These are phyloP conservation scores for Crepidodera aurea DNA, from an alignment of 2,888 invertebrate genomes.

Conservation along the genomic window DNA sequence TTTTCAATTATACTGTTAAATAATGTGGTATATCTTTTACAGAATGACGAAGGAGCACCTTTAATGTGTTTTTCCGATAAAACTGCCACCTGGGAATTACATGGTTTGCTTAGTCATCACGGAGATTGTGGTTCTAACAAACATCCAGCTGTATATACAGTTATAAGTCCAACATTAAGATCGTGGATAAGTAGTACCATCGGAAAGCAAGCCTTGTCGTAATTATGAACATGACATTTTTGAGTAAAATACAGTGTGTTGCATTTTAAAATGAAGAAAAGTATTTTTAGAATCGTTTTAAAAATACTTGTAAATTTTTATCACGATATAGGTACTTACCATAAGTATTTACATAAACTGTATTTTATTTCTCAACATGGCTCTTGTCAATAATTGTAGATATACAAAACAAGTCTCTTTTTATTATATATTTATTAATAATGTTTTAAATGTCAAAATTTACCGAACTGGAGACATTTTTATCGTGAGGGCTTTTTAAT, in stretches of 20 bases:
- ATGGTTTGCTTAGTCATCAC: constrained; percentile 68
- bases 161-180: constrained; percentile 57
- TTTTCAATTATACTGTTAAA: too few species aligned
- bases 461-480: too few species aligned
- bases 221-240: background rate
- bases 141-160: constrained; percentile 68
- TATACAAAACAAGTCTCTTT: background rate
- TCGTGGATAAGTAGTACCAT: constrained; percentile 62
- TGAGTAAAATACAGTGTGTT: background rate
- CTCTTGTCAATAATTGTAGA: background rate
- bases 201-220: constrained; percentile 45
- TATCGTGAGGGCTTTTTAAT: too few species aligned
- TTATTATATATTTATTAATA: background rate
- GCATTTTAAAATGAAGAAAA: background rate
- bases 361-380: too few species aligned
- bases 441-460: too few species aligned
- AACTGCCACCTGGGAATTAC: constrained; percentile 67
- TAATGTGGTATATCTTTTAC: constrained; percentile 43
- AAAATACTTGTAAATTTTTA: too few species aligned
- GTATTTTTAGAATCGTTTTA: background rate
- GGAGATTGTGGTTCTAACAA: constrained; percentile 65
- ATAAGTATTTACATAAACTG: background rate
- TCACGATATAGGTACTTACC: background rate
- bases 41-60: constrained; percentile 75
- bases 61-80: constrained; percentile 68